A percentile compares a stretch with the other conserved stretches of the same genome.
phyloP scores from a whole-genome alignment of 2,888 invertebrate genomes.

The Schizotus pectinicornis region DNA sequence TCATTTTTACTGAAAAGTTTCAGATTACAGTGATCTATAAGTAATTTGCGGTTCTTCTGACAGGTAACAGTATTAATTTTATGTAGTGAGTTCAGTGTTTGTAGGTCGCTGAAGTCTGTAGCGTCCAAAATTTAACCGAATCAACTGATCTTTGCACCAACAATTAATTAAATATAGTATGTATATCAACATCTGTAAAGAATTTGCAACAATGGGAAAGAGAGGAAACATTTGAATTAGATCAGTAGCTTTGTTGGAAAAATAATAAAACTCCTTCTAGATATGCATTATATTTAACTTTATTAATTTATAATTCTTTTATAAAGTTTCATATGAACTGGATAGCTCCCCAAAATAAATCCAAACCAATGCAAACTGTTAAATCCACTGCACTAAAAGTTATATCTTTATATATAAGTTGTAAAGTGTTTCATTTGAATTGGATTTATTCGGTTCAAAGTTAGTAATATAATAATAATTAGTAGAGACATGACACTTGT shows the following conservation, averaged over 20 bases:
- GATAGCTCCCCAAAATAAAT: slow-evolving; percentile 56
- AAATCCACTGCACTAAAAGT: slow-evolving; percentile 39
- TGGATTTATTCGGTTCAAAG: slow-evolving; percentile 53
- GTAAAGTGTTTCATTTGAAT: slow-evolving; percentile 41
- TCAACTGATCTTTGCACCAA: too few relatives aligned
- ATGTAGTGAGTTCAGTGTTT: too few relatives aligned
- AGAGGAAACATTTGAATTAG: too few relatives aligned
- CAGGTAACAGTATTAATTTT: too few relatives aligned
- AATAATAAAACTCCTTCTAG: slow-evolving; percentile 40
- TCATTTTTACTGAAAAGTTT: too few relatives aligned
- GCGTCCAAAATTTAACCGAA: too few relatives aligned
- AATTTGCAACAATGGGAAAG: too few relatives aligned
- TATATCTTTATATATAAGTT: slow-evolving; percentile 39
- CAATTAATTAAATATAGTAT: too few relatives aligned
- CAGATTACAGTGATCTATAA: too few relatives aligned
- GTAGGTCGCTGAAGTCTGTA: too few relatives aligned
- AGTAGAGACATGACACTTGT: slow-evolving; percentile 50
- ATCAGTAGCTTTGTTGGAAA: background rate
- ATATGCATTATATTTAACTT: slow-evolving; percentile 61
- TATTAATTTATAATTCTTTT: slow-evolving; percentile 61
- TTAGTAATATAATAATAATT: slow-evolving; percentile 50
- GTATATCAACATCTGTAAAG: too few relatives aligned
- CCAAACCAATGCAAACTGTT: slow-evolving; percentile 47
- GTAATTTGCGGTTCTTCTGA: too few relatives aligned
- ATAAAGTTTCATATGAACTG: slow-evolving; percentile 60